Evolutionary conservation across 1,140 invertebrate species (phyloP), one percentile per base, ranked within the genome.

Genomic region (Leucophenga varia): DNA sequence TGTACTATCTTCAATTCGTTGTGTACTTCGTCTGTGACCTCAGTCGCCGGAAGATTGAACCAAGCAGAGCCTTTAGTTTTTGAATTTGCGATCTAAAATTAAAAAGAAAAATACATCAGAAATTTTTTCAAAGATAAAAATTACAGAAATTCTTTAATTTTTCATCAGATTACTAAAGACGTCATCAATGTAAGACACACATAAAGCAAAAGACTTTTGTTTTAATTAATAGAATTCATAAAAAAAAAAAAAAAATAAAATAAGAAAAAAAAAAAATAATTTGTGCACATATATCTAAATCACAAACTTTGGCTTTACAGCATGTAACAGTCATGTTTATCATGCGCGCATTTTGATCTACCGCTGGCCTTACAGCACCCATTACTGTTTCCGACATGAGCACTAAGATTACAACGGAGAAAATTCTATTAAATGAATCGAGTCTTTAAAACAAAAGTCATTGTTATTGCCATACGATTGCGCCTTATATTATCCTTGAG

Each of bases 1-100:
- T 91, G 86, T 1, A 98, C 72, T 3, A 96, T 75, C 77, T 91
- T 82, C 5, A 98, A 78, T 74, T 97, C 93, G 64, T 88, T 87
- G 69, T 88, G 88, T 4, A 88, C 72, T 74, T 97, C 92, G 17
- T 93, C 86, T 0, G 90, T 95, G 52, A 97, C 70, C 72, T 96
- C 92, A 37, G 91, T 86, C 1, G 89, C 89, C 31, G 85, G 83
- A 76, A 98, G 79, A 65, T 92, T 82, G 73, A 86, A 97, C 95
- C 95, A 97, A 42, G 83, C 80, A 2, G 82, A 80, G 2, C 93
- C 93, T 70, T 89, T 93, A 0, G 89, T 93, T 69, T 86, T 89
- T 10, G 84, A 82, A 55, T 84, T 67, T 64, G 86, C 80, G 56
- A 76, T 76, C 78, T 85, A 72, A 44, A 54, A 59, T 43, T 3